Percentiles rank a stretch among this genome's conserved stretches.
phyloP scores from a whole-genome alignment of 2,797 vertebrate genomes.

The Sebastes cheni region DNA sequence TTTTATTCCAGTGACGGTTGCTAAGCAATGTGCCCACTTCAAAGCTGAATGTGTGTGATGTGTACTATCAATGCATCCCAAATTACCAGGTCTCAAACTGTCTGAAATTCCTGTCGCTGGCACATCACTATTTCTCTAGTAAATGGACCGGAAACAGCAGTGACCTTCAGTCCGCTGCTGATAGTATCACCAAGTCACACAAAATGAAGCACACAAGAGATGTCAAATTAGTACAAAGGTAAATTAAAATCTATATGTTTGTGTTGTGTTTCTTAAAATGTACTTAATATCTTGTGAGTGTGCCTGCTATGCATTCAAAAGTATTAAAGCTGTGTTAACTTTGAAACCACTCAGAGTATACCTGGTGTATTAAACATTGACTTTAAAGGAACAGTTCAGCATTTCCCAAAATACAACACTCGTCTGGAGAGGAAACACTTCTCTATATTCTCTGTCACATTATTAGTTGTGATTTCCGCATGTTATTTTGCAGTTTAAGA shows the following conservation, averaged over 20 bases:
- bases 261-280: not conserved
- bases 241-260: not conserved
- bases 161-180: not conserved
- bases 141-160: constrained; percentile 13
- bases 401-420: too few species aligned
- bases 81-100: not conserved
- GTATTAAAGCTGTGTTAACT: not conserved
- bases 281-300: not conserved
- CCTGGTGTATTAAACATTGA: not conserved
- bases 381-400: too few species aligned
- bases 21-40: not conserved
- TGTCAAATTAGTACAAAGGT: not conserved
- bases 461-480: not conserved
- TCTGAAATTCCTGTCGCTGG: not conserved
- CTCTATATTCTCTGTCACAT: not conserved
- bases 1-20: not conserved
- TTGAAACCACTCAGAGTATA: not conserved
- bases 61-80: not conserved
- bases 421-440: not conserved
- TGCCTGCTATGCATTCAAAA: not conserved
- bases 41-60: constrained; percentile 3
- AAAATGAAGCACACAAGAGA: not conserved
- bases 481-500: not conserved
- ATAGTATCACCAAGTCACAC: not conserved
- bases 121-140: not conserved